Percentiles rank a stretch among this genome's conserved stretches.
Conservation (phyloP, 2,888 invertebrate genomes). For the Leptogaster cylindrica region DNA sequence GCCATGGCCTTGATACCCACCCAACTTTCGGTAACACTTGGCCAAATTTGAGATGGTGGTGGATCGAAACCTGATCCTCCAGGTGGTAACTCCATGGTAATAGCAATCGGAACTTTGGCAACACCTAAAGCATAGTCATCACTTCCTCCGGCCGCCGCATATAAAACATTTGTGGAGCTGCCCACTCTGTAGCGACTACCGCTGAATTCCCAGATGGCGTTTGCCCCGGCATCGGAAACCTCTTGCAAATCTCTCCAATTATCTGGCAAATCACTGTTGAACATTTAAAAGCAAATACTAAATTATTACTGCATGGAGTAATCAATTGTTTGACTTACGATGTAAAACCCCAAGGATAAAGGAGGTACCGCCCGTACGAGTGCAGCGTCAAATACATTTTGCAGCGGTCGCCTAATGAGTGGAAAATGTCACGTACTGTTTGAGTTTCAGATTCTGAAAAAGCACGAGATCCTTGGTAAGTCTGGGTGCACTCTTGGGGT, state of each 20-base stretch:
- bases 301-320: background rate
- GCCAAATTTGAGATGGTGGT: slow-evolving; percentile 65
- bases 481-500: slow-evolving; percentile 64
- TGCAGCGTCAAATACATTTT: slow-evolving; percentile 74
- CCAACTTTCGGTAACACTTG: slow-evolving; percentile 68
- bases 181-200: slow-evolving; percentile 57
- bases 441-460: slow-evolving; percentile 72
- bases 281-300: background rate
- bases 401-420: slow-evolving; percentile 59
- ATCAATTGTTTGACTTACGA: slow-evolving; percentile 58
- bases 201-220: slow-evolving; percentile 58
- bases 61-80: slow-evolving; percentile 69
- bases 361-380: slow-evolving; percentile 70
- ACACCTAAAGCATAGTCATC: slow-evolving; percentile 70
- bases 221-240: slow-evolving; percentile 56
- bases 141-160: slow-evolving; percentile 67
- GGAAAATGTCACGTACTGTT: slow-evolving; percentile 65
- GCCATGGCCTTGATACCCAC: slow-evolving; percentile 59
- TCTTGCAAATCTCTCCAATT: slow-evolving; percentile 61
- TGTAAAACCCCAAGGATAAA: slow-evolving; percentile 70
- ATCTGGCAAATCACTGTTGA: slow-evolving; percentile 59
- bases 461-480: slow-evolving; percentile 66
- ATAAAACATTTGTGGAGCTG: slow-evolving; percentile 62
- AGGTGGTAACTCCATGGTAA: slow-evolving; percentile 69
- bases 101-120: slow-evolving; percentile 66